phyloP scores from a whole-genome alignment of 64 coral and sea anemone species.

The Catalaphyllia jardinei region DNA sequence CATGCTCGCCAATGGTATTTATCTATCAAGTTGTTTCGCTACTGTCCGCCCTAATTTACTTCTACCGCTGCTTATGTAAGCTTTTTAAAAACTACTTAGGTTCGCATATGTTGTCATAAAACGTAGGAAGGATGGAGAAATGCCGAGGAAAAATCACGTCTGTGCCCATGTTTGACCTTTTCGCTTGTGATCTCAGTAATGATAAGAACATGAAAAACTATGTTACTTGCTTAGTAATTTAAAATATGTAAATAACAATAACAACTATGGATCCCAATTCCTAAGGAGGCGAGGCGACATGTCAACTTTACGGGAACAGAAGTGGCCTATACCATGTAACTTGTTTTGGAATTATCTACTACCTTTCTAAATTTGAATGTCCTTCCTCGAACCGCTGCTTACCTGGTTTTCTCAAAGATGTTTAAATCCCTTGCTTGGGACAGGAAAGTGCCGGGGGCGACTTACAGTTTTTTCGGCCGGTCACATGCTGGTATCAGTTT shows the following conservation, averaged over 20 bases:
- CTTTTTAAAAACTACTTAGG: neutral
- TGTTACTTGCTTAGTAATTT: too few relatives aligned
- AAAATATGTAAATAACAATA: too few relatives aligned
- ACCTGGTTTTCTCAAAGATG: neutral
- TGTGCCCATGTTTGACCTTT: too few relatives aligned
- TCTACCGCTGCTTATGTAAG: neutral
- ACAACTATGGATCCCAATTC: too few relatives aligned
- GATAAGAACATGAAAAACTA: too few relatives aligned
- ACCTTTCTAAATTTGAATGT: neutral
- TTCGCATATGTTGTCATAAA: too few relatives aligned
- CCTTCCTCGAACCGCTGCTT: conserved; percentile 1
- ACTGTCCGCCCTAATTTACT: neutral
- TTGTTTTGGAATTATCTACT: neutral
- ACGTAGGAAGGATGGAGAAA: too few relatives aligned
- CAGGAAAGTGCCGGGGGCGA: neutral
- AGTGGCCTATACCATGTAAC: neutral
- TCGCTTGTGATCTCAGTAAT: too few relatives aligned
- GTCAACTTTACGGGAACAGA: neutral
- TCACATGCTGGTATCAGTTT: neutral
- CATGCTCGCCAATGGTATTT: conserved; percentile 33
- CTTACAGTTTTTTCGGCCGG: neutral
- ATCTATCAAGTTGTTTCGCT: neutral
- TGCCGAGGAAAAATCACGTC: too few relatives aligned
- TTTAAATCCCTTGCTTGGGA: neutral
- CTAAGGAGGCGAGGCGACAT: neutral